Percentiles rank a stretch among this genome's conserved stretches.
Conservation (phyloP, 2,888 invertebrate species). For the Melipona beecheii region DNA sequence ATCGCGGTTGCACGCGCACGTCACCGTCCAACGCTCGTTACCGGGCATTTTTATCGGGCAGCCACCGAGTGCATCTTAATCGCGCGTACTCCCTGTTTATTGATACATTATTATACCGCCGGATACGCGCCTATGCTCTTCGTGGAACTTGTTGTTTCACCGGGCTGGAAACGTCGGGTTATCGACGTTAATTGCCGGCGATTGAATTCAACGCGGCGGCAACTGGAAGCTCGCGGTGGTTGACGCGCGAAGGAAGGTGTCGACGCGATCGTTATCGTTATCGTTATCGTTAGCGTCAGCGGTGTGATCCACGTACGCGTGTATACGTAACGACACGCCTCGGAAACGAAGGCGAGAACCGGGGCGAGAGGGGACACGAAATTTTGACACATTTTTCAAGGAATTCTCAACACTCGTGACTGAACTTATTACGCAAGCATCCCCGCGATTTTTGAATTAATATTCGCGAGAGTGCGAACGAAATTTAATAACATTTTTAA, state of each 20-base stretch:
- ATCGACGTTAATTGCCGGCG: not conserved
- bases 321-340: no score
- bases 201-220: conserved; percentile 17
- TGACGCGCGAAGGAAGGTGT: not conserved
- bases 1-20: conserved; percentile 16
- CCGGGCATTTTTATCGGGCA: conserved; percentile 10
- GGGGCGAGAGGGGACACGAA: not conserved
- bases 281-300: not conserved
- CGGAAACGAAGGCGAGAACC: not conserved
- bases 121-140: not conserved
- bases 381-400: not conserved
- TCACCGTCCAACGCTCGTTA: conserved; percentile 21
- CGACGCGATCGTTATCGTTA: conserved; percentile 4
- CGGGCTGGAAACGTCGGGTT: not conserved
- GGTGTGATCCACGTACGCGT: not conserved
- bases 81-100: conserved; percentile 5
- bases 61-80: conserved; percentile 32
- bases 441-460: no score
- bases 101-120: conserved; percentile 31
- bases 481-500: no score
- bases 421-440: no score
- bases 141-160: not conserved
- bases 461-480: no score
- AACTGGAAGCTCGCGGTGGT: not conserved
- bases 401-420: not conserved